Evolutionary conservation across 2,797 vertebrate species (phyloP).

Genomic region (Potorous gilbertii): DNA sequence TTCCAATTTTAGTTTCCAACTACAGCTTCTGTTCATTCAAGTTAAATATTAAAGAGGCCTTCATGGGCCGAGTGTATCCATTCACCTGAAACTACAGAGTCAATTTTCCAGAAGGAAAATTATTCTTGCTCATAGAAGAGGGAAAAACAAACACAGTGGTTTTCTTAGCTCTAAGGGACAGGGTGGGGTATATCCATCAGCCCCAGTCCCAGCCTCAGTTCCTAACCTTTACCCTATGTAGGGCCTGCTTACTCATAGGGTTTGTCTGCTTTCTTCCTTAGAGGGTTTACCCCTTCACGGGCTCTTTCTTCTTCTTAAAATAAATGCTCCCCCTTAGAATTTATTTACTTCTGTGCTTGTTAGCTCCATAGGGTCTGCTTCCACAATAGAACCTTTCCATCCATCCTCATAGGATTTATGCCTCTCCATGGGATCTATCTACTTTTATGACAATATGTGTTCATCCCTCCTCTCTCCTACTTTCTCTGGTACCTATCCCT

Average conservation of each 20-base stretch:
- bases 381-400: not conserved
- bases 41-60: slow-evolving; percentile 76
- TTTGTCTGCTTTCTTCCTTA: not conserved
- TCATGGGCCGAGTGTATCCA: slow-evolving; percentile 38
- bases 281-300: not conserved
- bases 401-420: not conserved
- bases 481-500: not conserved
- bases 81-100: not conserved
- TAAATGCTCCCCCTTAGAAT: not conserved
- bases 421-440: not conserved
- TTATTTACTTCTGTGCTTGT: not conserved
- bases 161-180: not conserved
- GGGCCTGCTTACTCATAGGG: not conserved
- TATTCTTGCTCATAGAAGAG: not conserved
- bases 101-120: not conserved
- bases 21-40: slow-evolving; percentile 47
- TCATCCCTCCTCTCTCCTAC: not conserved
- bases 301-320: not conserved
- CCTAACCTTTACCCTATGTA: not conserved
- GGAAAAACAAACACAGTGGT: not conserved
- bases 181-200: not conserved
- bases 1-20: not conserved
- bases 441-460: not conserved
- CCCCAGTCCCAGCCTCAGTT: not conserved
- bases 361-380: not conserved